Base-by-base conservation (phyloP, 2,113 vertebrate species). In the Theristicus caerulescens region DNA sequence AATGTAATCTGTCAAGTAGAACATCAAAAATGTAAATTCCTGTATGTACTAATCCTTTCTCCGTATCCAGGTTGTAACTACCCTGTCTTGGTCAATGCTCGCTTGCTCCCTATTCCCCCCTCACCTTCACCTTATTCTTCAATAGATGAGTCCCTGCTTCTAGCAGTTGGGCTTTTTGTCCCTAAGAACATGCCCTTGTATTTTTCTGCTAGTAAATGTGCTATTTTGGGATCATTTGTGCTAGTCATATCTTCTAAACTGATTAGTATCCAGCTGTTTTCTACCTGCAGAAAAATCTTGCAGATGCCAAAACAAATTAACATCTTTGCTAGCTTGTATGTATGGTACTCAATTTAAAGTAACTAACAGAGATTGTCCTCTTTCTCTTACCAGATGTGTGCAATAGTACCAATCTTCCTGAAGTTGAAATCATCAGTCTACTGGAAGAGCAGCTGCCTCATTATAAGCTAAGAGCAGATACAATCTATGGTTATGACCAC, bases 391-490 rank as follows among this genome's bases (percentile, higher is more conserved):
- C 95, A 99, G 99, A 99, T 98, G 99, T 99, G 98, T 99, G 99
- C 98, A 99, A 99, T 93, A 99, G 98, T 98, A 99, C 99, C 96
- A 98, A 99, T 93, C 98, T 99, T 97, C 99, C 99, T 42, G 99
- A 99, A 98, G 99, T 99, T 47, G 99, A 99, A 98, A 99, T 99
- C 98, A 99, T 99, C 97, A 99, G 99, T 96, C 98, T 99, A 42
- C 98, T 99, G 98, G 99, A 99, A 97, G 99, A 99, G 95, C 99
- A 99, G 97, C 98, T 99, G 95, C 99, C 99, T 65, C 98, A 99
- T 94, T 99, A 99, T 94, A 99, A 98, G 99, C 96, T 99, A 97
- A 99, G 99, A 98, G 99, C 99, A 3, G 99, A 99, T 88, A 99
- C 99, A 85, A 99, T 99, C 98, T 99, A 99, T 16, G 99, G 99